These are phyloP conservation scores for Pterocles orientalis DNA, from an alignment of 2,113 vertebrate species.

Conservation along the genomic window DNA sequence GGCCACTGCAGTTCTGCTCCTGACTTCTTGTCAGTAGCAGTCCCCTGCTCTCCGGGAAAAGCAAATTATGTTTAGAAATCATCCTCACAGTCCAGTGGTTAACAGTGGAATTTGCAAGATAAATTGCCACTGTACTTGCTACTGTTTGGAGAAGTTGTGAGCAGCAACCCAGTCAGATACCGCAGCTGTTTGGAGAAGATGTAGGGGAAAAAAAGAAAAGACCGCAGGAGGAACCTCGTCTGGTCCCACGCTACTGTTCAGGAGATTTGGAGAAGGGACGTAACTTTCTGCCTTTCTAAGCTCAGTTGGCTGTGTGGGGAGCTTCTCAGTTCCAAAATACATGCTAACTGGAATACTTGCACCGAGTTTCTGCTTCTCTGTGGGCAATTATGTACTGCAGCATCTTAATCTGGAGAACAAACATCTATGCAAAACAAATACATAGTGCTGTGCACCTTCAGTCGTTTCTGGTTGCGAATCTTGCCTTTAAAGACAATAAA, in stretches of 20 bases:
- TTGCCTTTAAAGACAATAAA: neutral
- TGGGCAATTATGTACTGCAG: neutral
- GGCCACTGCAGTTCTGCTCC: neutral
- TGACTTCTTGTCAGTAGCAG: neutral
- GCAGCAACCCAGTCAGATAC: neutral
- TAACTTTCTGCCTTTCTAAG: neutral
- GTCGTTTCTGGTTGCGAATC: neutral
- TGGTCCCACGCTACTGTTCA: accelerated
- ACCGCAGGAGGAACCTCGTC: neutral
- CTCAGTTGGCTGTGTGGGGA: neutral
- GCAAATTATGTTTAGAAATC: neutral
- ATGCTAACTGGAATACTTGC: neutral
- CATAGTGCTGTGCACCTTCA: neutral
- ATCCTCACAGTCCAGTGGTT: neutral
- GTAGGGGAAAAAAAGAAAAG: neutral
- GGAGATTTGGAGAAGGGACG: neutral
- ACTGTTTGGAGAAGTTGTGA: neutral
- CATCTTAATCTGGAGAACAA: neutral
- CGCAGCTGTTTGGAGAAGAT: neutral
- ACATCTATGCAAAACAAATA: neutral
- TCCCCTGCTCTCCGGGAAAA: neutral
- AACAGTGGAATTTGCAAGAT: constrained; percentile 6
- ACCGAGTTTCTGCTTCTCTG: neutral
- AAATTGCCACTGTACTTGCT: neutral
- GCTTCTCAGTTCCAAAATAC: neutral